Conservation (phyloP, 2,113 vertebrate species). For the Notiomystis cincta region DNA sequence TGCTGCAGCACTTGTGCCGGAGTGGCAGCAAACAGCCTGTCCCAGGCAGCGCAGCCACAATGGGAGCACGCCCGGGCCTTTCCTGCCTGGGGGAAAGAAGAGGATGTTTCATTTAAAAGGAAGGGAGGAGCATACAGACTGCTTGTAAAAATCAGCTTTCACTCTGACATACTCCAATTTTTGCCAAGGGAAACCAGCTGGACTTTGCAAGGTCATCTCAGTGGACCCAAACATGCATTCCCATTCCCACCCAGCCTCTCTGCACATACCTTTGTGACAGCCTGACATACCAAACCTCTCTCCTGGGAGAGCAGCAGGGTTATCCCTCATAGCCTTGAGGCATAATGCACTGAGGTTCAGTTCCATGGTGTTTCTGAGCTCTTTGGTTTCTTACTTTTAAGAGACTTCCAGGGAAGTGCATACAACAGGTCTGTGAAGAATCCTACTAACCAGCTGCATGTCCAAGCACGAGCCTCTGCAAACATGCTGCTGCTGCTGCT, state of each 20-base stretch:
- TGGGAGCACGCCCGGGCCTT: not conserved
- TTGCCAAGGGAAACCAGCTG: not conserved
- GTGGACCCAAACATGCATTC: not conserved
- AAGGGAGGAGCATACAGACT: not conserved
- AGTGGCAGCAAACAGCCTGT: not conserved
- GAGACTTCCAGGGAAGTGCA: not conserved
- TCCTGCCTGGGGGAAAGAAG: not conserved
- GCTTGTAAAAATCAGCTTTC: not conserved
- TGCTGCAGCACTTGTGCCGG: not conserved
- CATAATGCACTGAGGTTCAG: not conserved
- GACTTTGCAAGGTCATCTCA: not conserved
- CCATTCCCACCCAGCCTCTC: not conserved
- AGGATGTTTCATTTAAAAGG: constrained; percentile 32
- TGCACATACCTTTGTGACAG: not conserved
- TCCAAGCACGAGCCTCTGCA: not conserved
- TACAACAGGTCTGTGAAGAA: not conserved
- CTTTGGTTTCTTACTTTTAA: not conserved
- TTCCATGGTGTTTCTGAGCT: not conserved
- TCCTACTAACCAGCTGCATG: not conserved
- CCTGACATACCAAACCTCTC: not conserved
- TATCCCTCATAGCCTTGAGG: not conserved
- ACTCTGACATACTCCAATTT: not conserved
- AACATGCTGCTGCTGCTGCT: not conserved
- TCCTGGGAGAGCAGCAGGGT: not conserved
- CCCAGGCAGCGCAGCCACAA: not conserved